Percentiles rank a stretch among this genome's conserved stretches.
These are phyloP conservation scores for Clunio marinus DNA, from an alignment of 2,888 invertebrate genomes.

Conservation along the genomic window DNA sequence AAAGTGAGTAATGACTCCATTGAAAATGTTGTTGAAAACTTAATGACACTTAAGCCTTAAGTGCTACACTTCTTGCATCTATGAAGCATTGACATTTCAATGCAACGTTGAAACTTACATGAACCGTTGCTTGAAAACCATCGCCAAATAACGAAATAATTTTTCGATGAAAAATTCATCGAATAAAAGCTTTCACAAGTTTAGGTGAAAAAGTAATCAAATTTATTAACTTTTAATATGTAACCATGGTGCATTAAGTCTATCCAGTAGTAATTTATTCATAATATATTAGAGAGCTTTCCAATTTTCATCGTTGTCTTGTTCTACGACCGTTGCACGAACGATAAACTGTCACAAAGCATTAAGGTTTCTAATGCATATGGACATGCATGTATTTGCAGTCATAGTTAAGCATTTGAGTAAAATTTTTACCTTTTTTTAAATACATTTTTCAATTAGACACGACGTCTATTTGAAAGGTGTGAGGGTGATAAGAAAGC, in stretches of 20 bases:
- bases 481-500: too few relatives aligned
- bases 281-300: conserved; percentile 4
- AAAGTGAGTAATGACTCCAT: conserved; percentile 56
- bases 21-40: conserved; percentile 14
- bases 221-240: conserved; percentile 19
- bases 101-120: neutral
- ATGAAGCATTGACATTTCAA: too few relatives aligned
- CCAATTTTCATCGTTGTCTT: too few relatives aligned
- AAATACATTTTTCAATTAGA: neutral
- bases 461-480: too few relatives aligned
- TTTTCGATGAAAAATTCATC: neutral
- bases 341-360: too few relatives aligned
- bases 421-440: neutral
- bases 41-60: conserved; percentile 22
- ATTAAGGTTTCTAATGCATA: too few relatives aligned
- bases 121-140: neutral
- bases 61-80: neutral
- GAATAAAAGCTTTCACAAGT: neutral
- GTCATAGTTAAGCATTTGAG: neutral
- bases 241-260: neutral
- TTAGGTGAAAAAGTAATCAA: neutral
- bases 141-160: neutral
- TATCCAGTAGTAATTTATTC: conserved; percentile 10
- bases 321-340: too few relatives aligned
- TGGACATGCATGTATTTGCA: too few relatives aligned